Evolutionary conservation across 1,140 invertebrate species (phyloP).

Genomic region (Arion vulgaris): DNA sequence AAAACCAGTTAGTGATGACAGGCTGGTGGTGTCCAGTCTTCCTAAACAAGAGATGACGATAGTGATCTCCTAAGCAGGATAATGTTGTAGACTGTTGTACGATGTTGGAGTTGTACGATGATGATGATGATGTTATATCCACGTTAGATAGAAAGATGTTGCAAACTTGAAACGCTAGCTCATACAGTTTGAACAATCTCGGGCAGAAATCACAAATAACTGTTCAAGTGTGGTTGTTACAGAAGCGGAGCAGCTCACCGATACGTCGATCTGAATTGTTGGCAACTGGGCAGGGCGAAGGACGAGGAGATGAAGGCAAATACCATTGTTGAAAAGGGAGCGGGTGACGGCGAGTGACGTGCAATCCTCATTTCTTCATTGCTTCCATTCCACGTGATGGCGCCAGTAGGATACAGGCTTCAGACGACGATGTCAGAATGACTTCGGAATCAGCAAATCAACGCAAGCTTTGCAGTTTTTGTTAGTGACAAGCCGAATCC

Average conservation of each 20-base stretch:
- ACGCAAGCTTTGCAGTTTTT: not conserved
- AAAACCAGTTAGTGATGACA: no score
- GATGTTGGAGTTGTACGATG: not conserved
- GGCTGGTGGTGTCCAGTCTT: no score
- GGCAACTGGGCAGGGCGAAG: not conserved
- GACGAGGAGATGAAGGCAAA: not conserved
- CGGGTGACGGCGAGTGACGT: not conserved
- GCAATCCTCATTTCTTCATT: not conserved
- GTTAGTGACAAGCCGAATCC: constrained; percentile 16
- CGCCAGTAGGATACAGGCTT: constrained; percentile 20
- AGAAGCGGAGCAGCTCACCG: not conserved
- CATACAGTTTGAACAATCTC: not conserved
- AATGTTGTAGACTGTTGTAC: no score
- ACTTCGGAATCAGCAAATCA: not conserved
- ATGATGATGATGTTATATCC: not conserved
- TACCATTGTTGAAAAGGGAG: constrained; percentile 5
- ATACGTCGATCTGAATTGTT: not conserved
- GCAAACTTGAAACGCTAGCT: not conserved
- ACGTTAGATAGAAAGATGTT: not conserved
- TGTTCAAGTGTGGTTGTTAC: constrained; percentile 19
- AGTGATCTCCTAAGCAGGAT: no score
- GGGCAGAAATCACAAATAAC: constrained; percentile 6
- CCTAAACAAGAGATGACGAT: no score
- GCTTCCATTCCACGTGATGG: constrained; percentile 4
- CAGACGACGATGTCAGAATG: constrained; percentile 23